phyloP scores from a whole-genome alignment of 2,113 vertebrate genomes.

The Clarias batrachus region DNA sequence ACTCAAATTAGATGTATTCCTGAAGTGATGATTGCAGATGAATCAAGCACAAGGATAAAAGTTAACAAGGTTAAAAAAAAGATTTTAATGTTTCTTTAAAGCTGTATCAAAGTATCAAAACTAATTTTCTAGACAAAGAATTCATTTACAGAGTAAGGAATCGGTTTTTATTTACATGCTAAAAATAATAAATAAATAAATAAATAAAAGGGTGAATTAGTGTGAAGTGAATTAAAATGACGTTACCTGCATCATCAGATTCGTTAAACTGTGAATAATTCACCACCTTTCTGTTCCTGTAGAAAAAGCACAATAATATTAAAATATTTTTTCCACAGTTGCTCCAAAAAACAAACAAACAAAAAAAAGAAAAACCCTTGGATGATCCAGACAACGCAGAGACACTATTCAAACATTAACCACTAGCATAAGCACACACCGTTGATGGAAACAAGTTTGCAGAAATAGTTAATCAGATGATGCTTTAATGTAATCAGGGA shows the following conservation, averaged over 20 bases:
- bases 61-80: neutral
- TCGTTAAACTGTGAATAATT: slow-evolving; percentile 99
- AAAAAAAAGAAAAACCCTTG: too few species aligned
- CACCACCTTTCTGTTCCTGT: slow-evolving; percentile 98
- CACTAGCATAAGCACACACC: too few species aligned
- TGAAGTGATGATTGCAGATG: neutral
- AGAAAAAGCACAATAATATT: slow-evolving; percentile 35
- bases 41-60: neutral
- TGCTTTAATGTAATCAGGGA: too few species aligned
- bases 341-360: too few species aligned
- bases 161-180: neutral
- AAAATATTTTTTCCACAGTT: neutral
- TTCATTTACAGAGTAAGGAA: neutral
- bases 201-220: neutral
- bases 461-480: too few species aligned
- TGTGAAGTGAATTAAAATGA: neutral
- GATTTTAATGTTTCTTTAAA: neutral
- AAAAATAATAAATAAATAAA: neutral
- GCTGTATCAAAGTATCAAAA: neutral
- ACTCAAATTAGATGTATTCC: neutral
- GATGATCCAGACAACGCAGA: neutral
- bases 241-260: slow-evolving; percentile 86
- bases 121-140: neutral
- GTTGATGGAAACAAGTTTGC: too few species aligned
- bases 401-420: neutral